Percentiles rank a stretch among this genome's conserved stretches.
Conservation (phyloP, 2,113 vertebrate species). For the Anhinga rufa region DNA sequence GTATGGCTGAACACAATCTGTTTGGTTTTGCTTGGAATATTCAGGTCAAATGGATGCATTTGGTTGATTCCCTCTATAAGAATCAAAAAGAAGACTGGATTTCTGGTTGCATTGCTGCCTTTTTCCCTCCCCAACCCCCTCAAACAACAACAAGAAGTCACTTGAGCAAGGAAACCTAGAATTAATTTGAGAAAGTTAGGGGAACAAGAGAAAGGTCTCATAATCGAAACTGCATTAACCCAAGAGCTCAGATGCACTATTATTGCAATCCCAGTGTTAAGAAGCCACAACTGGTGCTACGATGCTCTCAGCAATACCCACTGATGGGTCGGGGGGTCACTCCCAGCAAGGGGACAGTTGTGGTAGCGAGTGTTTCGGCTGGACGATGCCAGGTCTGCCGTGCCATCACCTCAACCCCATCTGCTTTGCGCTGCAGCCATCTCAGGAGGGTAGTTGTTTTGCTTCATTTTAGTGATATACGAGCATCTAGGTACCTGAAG, state of each 20-base stretch:
- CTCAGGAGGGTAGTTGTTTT: neutral
- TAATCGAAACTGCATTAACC: slow-evolving; percentile 9
- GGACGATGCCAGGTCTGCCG: rapidly evolving
- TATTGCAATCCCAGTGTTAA: neutral
- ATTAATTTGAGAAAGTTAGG: slow-evolving; percentile 36
- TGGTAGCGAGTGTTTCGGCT: neutral
- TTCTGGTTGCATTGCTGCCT: neutral
- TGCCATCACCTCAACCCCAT: neutral
- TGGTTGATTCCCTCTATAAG: neutral
- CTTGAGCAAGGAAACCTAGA: neutral
- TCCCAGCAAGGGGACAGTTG: neutral
- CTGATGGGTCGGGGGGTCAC: neutral
- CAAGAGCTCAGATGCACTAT: slow-evolving; percentile 3
- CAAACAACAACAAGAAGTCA: neutral
- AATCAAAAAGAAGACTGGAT: neutral
- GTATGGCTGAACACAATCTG: neutral
- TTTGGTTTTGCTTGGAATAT: neutral
- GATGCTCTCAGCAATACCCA: neutral
- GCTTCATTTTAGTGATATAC: neutral
- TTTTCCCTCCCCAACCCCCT: neutral
- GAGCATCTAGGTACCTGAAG: neutral
- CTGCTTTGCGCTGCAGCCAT: neutral
- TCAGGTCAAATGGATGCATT: neutral
- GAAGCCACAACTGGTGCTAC: neutral
- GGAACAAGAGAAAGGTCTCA: neutral